phyloP scores from a whole-genome alignment of 1,140 invertebrate species.

The Lordiphosa collinella region DNA sequence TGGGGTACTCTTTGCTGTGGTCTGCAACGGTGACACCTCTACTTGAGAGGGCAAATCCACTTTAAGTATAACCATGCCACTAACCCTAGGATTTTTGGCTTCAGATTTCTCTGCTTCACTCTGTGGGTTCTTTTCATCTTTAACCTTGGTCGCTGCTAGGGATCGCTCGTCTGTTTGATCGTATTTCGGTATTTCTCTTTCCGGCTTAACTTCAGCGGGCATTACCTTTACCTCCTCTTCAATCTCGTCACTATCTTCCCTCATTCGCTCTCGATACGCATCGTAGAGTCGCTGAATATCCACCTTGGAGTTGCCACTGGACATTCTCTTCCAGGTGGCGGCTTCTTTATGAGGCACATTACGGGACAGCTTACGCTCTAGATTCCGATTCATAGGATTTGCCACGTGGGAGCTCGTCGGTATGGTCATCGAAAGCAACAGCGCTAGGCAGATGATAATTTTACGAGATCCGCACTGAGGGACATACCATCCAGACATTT shows the following conservation, averaged over 20 bases:
- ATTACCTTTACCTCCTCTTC: not conserved
- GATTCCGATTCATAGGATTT: not conserved
- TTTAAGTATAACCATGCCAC: slow-evolving; percentile 13
- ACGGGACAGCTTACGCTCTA: not conserved
- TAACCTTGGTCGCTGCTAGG: not conserved
- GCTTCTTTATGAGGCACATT: slow-evolving; percentile 4
- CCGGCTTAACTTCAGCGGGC: not conserved
- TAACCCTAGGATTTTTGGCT: not conserved
- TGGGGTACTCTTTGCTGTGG: not conserved
- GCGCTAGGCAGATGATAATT: slow-evolving; percentile 14
- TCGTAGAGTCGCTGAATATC: slow-evolving; percentile 37
- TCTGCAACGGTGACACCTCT: not conserved
- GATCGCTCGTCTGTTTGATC: slow-evolving; percentile 4
- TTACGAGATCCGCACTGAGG: slow-evolving; percentile 1
- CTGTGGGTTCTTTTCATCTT: not conserved
- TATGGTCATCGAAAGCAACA: slow-evolving; percentile 9
- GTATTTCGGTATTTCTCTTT: not conserved
- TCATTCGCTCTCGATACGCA: slow-evolving; percentile 28
- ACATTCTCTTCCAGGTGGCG: not conserved
- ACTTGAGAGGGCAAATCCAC: not conserved
- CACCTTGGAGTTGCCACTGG: not conserved
- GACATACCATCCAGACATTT: slow-evolving; percentile 29
- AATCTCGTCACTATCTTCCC: not conserved
- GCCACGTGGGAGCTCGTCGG: not conserved
- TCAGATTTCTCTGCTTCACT: not conserved